Evolutionary conservation across 2,888 invertebrate genomes (phyloP).

Genomic region (Crossocerus cetratus): DNA sequence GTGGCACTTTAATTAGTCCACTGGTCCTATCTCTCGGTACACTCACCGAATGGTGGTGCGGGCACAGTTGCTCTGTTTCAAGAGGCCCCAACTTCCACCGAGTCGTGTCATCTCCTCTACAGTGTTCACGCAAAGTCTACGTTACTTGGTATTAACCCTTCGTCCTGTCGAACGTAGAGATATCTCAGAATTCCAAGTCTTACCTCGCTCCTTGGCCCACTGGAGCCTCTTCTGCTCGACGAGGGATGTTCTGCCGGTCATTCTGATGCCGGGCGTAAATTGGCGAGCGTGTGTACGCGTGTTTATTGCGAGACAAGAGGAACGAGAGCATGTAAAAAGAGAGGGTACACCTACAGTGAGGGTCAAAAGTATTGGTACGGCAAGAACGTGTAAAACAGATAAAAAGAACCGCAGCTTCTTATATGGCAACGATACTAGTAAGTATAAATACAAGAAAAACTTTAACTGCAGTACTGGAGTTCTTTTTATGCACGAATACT

Average conservation of each 20-base stretch:
- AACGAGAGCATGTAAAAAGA: conserved; percentile 12
- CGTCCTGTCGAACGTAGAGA: background rate
- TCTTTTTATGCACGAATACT: no score
- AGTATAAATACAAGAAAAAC: no score
- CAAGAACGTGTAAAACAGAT: no score
- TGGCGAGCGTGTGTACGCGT: conserved; percentile 2
- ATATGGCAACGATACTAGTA: no score
- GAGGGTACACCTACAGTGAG: conserved; percentile 12
- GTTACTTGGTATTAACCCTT: background rate
- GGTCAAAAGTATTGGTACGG: no score
- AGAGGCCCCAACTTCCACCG: conserved; percentile 87
- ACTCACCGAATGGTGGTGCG: conserved; percentile 67
- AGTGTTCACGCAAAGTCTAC: conserved; percentile 15
- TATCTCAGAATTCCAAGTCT: conserved; percentile 46
- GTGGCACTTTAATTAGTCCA: no score
- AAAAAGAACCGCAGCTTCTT: no score
- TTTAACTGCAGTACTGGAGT: no score
- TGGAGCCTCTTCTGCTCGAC: conserved; percentile 93
- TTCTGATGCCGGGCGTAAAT: conserved; percentile 36
- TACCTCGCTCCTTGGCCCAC: conserved; percentile 96
- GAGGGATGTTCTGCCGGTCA: conserved; percentile 79
- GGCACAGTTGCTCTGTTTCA: conserved; percentile 71
- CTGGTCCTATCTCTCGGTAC: no score
- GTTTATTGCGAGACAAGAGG: conserved; percentile 8
- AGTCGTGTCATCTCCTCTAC: conserved; percentile 90